These are phyloP conservation scores for Hydropsyche tenuis DNA, from an alignment of 1,140 invertebrate genomes.

Conservation along the genomic window DNA sequence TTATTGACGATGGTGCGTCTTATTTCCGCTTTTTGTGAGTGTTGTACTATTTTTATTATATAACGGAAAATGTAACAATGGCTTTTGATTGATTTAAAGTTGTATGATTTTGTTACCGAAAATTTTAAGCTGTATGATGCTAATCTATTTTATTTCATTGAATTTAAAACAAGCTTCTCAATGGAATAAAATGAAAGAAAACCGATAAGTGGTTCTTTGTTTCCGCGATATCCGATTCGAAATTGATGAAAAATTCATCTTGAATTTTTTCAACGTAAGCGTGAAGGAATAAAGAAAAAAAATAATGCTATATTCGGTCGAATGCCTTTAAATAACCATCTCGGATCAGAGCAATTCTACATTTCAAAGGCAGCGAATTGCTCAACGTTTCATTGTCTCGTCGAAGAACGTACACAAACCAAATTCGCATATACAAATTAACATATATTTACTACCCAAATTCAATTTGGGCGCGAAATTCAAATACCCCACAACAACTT, in stretches of 20 bases:
- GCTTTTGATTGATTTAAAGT: too few species aligned
- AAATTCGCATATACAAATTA: slow-evolving; percentile 23
- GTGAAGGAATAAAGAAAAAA: too few species aligned
- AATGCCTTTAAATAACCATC: slow-evolving; percentile 5
- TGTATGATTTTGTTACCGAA: too few species aligned
- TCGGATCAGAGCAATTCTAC: slow-evolving; percentile 1
- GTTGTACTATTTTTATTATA: too few species aligned
- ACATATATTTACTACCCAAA: slow-evolving; percentile 13
- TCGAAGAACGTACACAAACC: not conserved
- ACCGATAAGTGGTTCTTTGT: not conserved
- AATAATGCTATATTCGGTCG: not conserved
- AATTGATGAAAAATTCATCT: too few species aligned
- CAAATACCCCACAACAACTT: slow-evolving; percentile 8
- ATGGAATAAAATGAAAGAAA: not conserved
- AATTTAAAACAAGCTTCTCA: not conserved
- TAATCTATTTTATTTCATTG: too few species aligned
- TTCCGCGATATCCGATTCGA: not conserved
- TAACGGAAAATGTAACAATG: too few species aligned
- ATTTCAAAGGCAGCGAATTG: slow-evolving; percentile 14
- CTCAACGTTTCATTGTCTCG: slow-evolving; percentile 13
- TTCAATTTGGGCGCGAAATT: slow-evolving; percentile 12
- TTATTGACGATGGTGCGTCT: too few species aligned
- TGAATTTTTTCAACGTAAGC: too few species aligned
- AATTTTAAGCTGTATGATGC: too few species aligned
- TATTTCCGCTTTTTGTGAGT: too few species aligned